Evolutionary conservation across 2,113 vertebrate species (phyloP), one percentile per base, ranked within the genome.

Genomic region (Bujurquina vittata): DNA sequence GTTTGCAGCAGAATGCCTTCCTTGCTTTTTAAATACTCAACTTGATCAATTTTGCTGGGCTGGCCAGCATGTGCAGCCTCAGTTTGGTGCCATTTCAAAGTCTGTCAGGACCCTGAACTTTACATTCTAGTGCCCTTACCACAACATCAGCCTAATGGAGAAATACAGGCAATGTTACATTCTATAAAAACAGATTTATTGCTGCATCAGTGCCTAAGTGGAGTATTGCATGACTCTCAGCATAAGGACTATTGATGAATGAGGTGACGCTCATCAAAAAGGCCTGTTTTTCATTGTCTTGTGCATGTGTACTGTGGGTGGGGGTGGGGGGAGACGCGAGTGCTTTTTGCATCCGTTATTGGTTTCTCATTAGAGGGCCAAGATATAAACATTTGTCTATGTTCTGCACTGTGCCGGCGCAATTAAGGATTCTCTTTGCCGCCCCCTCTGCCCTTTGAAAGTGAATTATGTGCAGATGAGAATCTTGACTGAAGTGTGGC

Each of bases 101-200:
- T 54, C 75, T 87, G 83, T 87, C 77, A 87, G 26, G 57, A 58
- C 60, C 79, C 76, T 87, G 76, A 91, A 91, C 85, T 58, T 88
- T 88, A 54, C 84, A 49, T 58, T 77, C 67, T 81, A n/a, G 35
- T 33, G n/a, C 54, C 77, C 79, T 75, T 40, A 72, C 85, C 87
- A 62, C 75, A 81, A 65, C 77, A 69, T 63, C 58, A 31, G 65
- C 33, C 78, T 90, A 92, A 94, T 90, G 86, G 86, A 87, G 87
- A 91, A 90, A 94, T 93, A 95, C 94, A 94, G 93, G 94, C 96
- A 95, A 93, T 92, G 90, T 93, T 95, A 95, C 90, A 88, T 96
- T 90, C 73, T 85, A 87, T 90, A 82, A 83, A 92, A 88, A 46
- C 78, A 72, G 91, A 94, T 94, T 92, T 94, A 94, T 94, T 83